Percentiles rank a stretch among this genome's conserved stretches.
These are phyloP conservation scores for Drosophila jambulina DNA, from an alignment of 1,140 invertebrate species.

Conservation along the genomic window DNA sequence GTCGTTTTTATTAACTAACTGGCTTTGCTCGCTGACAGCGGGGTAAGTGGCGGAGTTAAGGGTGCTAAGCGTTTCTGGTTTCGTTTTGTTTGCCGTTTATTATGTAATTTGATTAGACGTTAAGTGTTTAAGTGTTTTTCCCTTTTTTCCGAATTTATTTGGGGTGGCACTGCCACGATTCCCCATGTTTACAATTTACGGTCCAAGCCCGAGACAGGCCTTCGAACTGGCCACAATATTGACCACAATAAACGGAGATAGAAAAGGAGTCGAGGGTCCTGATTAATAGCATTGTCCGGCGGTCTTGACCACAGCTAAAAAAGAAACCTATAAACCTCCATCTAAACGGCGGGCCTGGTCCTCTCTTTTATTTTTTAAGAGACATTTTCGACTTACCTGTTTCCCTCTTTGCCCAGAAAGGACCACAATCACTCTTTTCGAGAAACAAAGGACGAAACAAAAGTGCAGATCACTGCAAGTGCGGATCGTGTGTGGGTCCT, in stretches of 20 bases:
- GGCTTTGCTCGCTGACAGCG: constrained; percentile 54
- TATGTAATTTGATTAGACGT: constrained; percentile 74
- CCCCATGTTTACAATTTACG: constrained; percentile 12
- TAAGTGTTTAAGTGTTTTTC: constrained; percentile 54
- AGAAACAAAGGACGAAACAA: constrained; percentile 44
- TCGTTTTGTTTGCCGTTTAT: constrained; percentile 59
- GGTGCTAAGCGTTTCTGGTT: constrained; percentile 70
- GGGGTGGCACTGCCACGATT: constrained; percentile 11
- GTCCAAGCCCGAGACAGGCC: constrained; percentile 20
- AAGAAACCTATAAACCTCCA: constrained; percentile 41
- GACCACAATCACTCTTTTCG: constrained; percentile 11
- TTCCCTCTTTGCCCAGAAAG: constrained; percentile 3
- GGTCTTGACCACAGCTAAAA: constrained; percentile 62
- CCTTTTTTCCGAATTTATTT: neutral
- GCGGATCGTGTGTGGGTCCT: constrained; percentile 50
- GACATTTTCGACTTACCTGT: constrained; percentile 28
- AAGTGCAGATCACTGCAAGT: constrained; percentile 80
- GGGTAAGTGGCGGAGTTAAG: constrained; percentile 57
- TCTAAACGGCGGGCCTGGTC: constrained; percentile 24
- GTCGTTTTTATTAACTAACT: constrained; percentile 71
- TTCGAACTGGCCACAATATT: constrained; percentile 69
- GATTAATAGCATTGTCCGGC: constrained; percentile 65
- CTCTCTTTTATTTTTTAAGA: constrained; percentile 9
- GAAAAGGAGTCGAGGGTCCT: constrained; percentile 30
- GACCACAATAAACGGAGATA: constrained; percentile 59